These are phyloP conservation scores for Microctonus brassicae DNA, from an alignment of 2,888 invertebrate genomes.

Conservation along the genomic window DNA sequence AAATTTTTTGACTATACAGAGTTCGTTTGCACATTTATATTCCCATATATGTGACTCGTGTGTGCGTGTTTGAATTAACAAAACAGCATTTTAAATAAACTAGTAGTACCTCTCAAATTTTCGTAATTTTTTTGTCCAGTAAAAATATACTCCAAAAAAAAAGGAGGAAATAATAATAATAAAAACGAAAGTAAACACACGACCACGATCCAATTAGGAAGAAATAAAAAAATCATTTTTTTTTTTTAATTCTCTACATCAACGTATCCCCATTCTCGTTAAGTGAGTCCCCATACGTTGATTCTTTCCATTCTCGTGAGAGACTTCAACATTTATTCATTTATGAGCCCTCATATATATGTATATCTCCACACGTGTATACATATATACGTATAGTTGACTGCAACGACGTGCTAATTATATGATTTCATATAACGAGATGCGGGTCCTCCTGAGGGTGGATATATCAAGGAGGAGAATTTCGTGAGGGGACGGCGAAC, in stretches of 20 bases:
- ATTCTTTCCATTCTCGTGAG: neutral
- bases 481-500: slow-evolving; percentile 23
- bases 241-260: neutral
- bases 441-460: slow-evolving; percentile 59
- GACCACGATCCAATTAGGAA: neutral
- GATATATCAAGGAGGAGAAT: slow-evolving; percentile 38
- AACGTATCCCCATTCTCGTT: slow-evolving; percentile 1
- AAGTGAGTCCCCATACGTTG: slow-evolving; percentile 3
- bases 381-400: slow-evolving; percentile 35
- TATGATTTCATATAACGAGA: slow-evolving; percentile 66
- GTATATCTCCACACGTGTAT: slow-evolving; percentile 37
- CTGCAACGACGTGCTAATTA: slow-evolving; percentile 67
- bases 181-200: neutral
- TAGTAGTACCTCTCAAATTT: too few species aligned
- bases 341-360: slow-evolving; percentile 22
- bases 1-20: too few species aligned
- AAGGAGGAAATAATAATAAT: neutral
- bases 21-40: too few species aligned
- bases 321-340: neutral
- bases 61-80: too few species aligned
- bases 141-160: neutral
- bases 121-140: neutral
- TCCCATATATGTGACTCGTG: too few species aligned
- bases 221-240: neutral
- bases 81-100: too few species aligned